Percentiles rank a stretch among this genome's conserved stretches.
phyloP scores from a whole-genome alignment of 2,888 invertebrate species.

The Thereva unica region DNA sequence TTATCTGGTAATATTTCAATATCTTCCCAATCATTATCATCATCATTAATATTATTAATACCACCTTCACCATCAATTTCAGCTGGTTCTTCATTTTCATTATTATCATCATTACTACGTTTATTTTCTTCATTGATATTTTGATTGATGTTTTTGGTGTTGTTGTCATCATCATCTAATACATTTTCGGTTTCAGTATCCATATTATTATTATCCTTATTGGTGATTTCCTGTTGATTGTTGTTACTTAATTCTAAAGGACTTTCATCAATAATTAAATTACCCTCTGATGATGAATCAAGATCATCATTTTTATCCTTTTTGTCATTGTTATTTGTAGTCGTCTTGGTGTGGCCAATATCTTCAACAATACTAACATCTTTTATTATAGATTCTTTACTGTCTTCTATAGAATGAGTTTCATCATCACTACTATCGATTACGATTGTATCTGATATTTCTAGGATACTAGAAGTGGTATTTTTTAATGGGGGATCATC shows the following conservation, averaged over 20 bases:
- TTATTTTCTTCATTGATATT: background rate
- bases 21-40: constrained; percentile 51
- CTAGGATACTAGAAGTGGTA: too few relatives aligned
- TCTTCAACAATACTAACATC: background rate
- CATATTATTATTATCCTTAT: background rate
- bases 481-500: too few relatives aligned
- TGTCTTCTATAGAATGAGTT: too few relatives aligned
- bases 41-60: constrained; percentile 40
- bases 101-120: background rate
- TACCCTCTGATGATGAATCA: constrained; percentile 23
- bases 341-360: background rate
- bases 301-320: background rate
- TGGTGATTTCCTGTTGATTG: background rate
- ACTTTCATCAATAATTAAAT: constrained; percentile 34
- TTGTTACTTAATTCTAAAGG: background rate
- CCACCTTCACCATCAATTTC: constrained; percentile 19
- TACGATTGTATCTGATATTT: too few relatives aligned
- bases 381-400: too few relatives aligned
- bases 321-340: background rate
- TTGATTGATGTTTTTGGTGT: background rate
- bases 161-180: background rate
- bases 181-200: background rate
- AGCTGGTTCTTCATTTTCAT: background rate
- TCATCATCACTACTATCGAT: too few relatives aligned
- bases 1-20: constrained; percentile 45